A percentile compares a stretch with the other conserved stretches of the same genome.
Evolutionary conservation across 2,797 vertebrate genomes (phyloP).

Genomic region (Manis pentadactyla): DNA sequence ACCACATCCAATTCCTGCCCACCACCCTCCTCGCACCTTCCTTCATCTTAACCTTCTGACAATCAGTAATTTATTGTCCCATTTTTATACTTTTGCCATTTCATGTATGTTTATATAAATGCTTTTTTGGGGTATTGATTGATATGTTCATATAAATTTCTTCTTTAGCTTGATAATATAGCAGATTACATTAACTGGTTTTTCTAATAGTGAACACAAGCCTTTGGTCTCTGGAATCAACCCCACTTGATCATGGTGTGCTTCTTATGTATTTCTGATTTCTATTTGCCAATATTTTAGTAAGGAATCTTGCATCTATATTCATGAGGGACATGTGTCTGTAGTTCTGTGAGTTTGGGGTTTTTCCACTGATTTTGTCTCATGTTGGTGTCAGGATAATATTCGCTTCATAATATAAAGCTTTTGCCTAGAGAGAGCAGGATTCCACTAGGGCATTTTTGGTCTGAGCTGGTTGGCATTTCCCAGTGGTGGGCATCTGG

Average conservation of each 20-base stretch:
- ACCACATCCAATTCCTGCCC: neutral
- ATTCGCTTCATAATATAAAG: neutral
- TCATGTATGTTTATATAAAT: neutral
- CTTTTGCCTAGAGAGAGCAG: neutral
- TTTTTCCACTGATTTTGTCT: neutral
- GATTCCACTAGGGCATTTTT: neutral
- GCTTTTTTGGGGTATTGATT: neutral
- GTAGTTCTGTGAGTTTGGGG: neutral
- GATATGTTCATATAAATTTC: neutral
- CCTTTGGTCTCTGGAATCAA: neutral
- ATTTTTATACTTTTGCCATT: neutral
- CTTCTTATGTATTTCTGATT: neutral
- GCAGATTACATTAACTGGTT: neutral
- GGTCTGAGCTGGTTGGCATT: neutral
- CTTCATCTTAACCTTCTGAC: neutral
- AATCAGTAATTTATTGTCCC: neutral
- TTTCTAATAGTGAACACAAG: neutral
- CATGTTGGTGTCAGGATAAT: neutral
- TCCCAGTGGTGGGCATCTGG: neutral
- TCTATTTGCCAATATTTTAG: neutral
- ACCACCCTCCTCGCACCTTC: neutral
- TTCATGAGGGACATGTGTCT: neutral
- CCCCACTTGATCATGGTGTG: neutral
- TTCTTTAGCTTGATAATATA: neutral
- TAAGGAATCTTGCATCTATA: neutral